Evolutionary conservation across 2,888 invertebrate species (phyloP).

Genomic region (Drosophila sordidapex): DNA sequence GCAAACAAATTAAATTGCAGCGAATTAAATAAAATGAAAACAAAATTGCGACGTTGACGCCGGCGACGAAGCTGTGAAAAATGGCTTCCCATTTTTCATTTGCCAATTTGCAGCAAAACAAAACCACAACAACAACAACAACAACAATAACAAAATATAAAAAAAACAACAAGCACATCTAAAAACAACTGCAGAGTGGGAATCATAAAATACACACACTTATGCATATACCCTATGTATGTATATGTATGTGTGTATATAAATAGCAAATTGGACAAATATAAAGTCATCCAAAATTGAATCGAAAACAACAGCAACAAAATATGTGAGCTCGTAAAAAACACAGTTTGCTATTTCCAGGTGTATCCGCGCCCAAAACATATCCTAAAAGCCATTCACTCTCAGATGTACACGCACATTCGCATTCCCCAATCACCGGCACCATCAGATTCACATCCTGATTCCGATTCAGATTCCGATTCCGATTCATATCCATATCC

Average conservation of each 20-base stretch:
- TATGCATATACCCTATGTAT: not conserved
- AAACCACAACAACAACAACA: constrained; percentile 5
- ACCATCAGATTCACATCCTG: constrained; percentile 3
- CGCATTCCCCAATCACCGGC: constrained; percentile 2
- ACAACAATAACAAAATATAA: constrained; percentile 19
- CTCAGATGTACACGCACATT: constrained; percentile 7
- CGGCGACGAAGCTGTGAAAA: constrained; percentile 48
- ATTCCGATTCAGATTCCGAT: constrained; percentile 10
- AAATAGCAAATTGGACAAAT: constrained; percentile 22
- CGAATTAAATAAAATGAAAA: constrained; percentile 72
- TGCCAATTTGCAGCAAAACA: constrained; percentile 40
- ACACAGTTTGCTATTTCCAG: constrained; percentile 46
- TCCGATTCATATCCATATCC: constrained; percentile 42
- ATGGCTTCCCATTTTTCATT: constrained; percentile 64
- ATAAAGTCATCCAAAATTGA: constrained; percentile 14
- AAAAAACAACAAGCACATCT: constrained; percentile 30
- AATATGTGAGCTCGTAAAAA: constrained; percentile 26
- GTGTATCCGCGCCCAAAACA: constrained; percentile 19
- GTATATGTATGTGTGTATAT: not conserved
- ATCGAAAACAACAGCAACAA: not conserved
- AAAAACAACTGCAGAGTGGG: constrained; percentile 52
- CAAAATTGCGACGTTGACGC: constrained; percentile 43
- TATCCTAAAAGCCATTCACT: constrained; percentile 40
- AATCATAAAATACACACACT: constrained; percentile 49
- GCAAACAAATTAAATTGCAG: constrained; percentile 63